Base-by-base conservation (phyloP, 2,113 vertebrate species). In the Vanacampus margaritifer region DNA sequence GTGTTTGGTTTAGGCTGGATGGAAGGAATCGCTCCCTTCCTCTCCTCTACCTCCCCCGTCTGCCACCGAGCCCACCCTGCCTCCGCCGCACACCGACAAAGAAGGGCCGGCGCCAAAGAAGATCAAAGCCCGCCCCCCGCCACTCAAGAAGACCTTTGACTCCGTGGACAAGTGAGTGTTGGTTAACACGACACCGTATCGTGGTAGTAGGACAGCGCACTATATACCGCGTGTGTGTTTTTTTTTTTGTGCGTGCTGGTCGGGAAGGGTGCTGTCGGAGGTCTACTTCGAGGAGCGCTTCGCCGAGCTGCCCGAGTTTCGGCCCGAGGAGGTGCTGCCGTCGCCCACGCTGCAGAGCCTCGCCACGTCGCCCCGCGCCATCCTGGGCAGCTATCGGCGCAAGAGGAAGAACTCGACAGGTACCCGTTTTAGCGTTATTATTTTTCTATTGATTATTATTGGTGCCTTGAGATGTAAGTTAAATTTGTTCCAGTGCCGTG, bases 371-470 rank as follows among this genome's bases (percentile, higher is more conserved):
- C 95, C 95, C 12, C 91, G 95, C 0, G 94, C 94, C 75, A 97
- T 97, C 68, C 87, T 97, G 79, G 94, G 94, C 72, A 95, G 94
- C 82, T 97, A 97, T 74, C 93, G 95, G 32, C 95, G 94, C 85
- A 97, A 96, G 81, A 92, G 95, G 85, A 95, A 95, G 88, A 97
- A 96, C 84, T 97, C 95, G 4, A 96, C 95, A 2, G 95, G 95
- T 97, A 12, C 1, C 12, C 7, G 4, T 19, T 6, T 19, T 19
- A 46, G 6, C 12, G 10, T 41, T 13, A 13, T 11, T 32, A 32
- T 32, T 32, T 32, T 32, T 32, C 2, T 32, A 32, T 32, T 32
- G 28, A 32, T 32, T 5, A 46, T 46, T 6, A 6, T 16, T 6
- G 5, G 3, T 46, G 43, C 1, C 1, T 46, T 46, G 43, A 46